Base-by-base conservation (phyloP, 2,113 vertebrate species). In the Toxotes jaculatrix region DNA sequence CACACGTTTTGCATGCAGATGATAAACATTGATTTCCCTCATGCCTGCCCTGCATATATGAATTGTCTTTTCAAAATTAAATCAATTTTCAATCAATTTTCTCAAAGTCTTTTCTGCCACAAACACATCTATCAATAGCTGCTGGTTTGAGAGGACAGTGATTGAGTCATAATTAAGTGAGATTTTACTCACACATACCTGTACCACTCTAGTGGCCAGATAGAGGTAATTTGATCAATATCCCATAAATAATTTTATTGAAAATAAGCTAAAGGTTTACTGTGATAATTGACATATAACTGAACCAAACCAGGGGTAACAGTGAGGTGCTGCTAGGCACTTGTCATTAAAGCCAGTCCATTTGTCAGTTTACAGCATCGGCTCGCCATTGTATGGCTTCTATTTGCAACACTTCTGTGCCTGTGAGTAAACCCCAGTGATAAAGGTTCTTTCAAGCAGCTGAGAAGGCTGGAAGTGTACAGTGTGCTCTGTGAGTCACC, bases 51-150 rank as follows among this genome's bases (percentile, higher is more conserved):
- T 70, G 60, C 67, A 90, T 84, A 68, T 88, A 84, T 76, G 80
- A 84, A 88, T 90, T 87, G 79, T 89, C 76, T 85, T 87, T 89
- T 86, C 61, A 83, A 90, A 86, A 88, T 77, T 2, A 68, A 93
- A 92, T 91, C 82, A 72, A 89, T 92, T 79, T 70, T 56, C 71
- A 75, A 87, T 94, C 84, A 79, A 90, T 94, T 90, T 67, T 61
- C 61, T 45, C 5, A 1, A 66, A 34, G 68, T 76, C 45, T 73
- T 83, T 60, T 70, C 47, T 79, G 5, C 68, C 64, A 80, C 43
- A 68, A 85, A 76, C 83, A 80, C 57, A 60, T 90, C 80, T 72
- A 69, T 92, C 3, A 88, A 45, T 47, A 47, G 74, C 16, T 70
- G 14, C 49, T 53, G 7, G 16, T 62, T 79, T 21, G 57, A 75